phyloP scores from a whole-genome alignment of 2,797 vertebrate genomes.

The Hydrocynus forskahlii region DNA sequence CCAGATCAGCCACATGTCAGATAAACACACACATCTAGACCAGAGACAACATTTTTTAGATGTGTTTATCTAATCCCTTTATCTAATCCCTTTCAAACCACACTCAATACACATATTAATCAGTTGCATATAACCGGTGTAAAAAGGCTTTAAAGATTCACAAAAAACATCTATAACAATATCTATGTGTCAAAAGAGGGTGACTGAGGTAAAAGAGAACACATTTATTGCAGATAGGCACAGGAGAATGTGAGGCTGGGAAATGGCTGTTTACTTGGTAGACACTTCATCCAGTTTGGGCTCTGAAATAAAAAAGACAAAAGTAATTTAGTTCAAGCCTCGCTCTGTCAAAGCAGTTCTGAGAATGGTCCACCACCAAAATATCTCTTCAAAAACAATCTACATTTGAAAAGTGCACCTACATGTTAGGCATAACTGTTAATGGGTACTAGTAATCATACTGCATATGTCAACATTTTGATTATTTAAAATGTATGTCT shows the following conservation, averaged over 20 bases:
- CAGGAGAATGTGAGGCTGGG: slow-evolving; percentile 45
- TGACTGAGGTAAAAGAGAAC: slow-evolving; percentile 9
- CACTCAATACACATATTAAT: slow-evolving; percentile 9
- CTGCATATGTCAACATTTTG: too few species aligned
- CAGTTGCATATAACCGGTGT: not conserved
- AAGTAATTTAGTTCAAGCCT: slow-evolving; percentile 5
- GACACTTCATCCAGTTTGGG: slow-evolving; percentile 83
- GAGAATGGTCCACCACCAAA: too few species aligned
- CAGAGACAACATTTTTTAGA: slow-evolving; percentile 3
- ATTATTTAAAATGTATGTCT: too few species aligned
- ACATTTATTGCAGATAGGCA: slow-evolving; percentile 52
- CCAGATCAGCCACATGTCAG: not conserved
- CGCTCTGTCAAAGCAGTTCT: too few species aligned
- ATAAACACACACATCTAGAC: slow-evolving; percentile 2
- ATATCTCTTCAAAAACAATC: too few species aligned
- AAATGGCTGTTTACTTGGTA: slow-evolving; percentile 64
- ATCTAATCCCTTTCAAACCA: slow-evolving; percentile 36
- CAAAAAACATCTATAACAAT: slow-evolving; percentile 21
- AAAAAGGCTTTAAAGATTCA: slow-evolving; percentile 6
- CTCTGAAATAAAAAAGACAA: slow-evolving; percentile 73
- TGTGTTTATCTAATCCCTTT: slow-evolving; percentile 54
- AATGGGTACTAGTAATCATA: too few species aligned
- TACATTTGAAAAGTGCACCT: too few species aligned
- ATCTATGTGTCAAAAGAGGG: slow-evolving; percentile 2
- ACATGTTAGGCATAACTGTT: too few species aligned